Percentiles rank a stretch among this genome's conserved stretches.
phyloP scores from a whole-genome alignment of 2,888 invertebrate species.

The Metacarcinus magister region DNA sequence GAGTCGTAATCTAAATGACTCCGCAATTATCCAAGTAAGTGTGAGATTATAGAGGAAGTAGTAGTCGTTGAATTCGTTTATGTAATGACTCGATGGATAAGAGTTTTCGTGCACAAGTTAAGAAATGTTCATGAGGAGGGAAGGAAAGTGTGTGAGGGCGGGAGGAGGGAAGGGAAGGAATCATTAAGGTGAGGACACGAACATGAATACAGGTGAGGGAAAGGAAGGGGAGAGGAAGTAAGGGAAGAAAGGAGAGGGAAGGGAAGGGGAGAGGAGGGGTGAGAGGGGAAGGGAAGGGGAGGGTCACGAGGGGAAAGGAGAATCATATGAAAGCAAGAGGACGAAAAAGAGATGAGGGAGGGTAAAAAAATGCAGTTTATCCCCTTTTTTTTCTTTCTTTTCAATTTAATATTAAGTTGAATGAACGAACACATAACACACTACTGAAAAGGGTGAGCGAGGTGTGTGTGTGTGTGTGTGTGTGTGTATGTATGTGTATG shows the following conservation, averaged over 20 bases:
- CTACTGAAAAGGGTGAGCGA: background rate
- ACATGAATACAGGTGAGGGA: background rate
- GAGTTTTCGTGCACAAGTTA: background rate
- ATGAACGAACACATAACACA: background rate
- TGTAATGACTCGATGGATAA: background rate
- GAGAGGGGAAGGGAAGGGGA: background rate
- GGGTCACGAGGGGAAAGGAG: background rate
- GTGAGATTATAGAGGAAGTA: background rate
- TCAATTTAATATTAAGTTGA: background rate
- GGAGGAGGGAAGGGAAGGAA: background rate
- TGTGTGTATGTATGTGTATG: too few species aligned
- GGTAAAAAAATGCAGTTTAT: too few species aligned
- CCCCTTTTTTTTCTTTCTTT: background rate
- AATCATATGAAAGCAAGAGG: background rate
- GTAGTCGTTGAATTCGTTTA: conserved; percentile 7
- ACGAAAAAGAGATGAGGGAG: background rate
- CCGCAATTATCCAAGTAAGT: conserved; percentile 15
- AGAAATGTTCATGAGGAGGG: background rate
- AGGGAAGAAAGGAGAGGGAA: background rate
- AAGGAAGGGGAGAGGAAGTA: background rate
- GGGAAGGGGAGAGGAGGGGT: background rate
- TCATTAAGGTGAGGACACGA: background rate
- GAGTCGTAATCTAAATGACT: conserved; percentile 1
- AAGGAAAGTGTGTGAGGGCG: background rate
- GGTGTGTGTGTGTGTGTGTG: background rate